Base-by-base conservation (phyloP, 35 echinoderm and acorn worm genomes). In the Acanthaster planci region DNA sequence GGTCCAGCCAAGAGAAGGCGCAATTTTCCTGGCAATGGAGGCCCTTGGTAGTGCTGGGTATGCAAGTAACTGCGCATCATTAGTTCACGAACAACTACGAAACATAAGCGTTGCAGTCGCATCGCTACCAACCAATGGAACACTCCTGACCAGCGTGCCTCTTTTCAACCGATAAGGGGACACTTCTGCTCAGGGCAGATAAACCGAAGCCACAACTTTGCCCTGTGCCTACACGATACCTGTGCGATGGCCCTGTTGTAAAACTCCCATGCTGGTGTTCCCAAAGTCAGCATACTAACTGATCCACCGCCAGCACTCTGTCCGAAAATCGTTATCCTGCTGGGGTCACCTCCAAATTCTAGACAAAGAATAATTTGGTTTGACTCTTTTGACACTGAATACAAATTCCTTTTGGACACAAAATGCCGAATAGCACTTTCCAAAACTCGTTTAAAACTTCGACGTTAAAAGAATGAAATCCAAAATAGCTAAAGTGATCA, bases 271-370 rank as follows among this genome's bases (percentile, higher is more conserved):
- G 78, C 81, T 9, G 40, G 79, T 52, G 40, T 37, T 16, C 78
- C 78, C 5, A 89, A 14, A 10, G 81, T 39, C 29, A 86, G 76
- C 29, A 86, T 40, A 79, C 80, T 80, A 7, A 94, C 92, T 18
- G 88, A 87, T 2, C 88, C 82, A 29, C 55, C 84, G 38, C 92
- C 92, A 16, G 92, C 92, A 67, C 92, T 94, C 68, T 90, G 83
- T 40, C 92, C 92, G 52, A 94, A 90, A 14, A 94, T 78, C 32
- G 88, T 76, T 12, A 94, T 90, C 39, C 80, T 82, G 32, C 87
- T 40, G 38, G 85, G 85, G 31, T 95, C 89, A 57, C 89, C 89
- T 39, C 88, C 84, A 52, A 95, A 95, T 4, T 52, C 84, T 92
- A 18, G 16, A 94, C 38, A 89, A 60, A 64, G 7, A 60, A 30